Evolutionary conservation across 1,140 invertebrate species (phyloP).

Genomic region (Drosophila nebulosa): DNA sequence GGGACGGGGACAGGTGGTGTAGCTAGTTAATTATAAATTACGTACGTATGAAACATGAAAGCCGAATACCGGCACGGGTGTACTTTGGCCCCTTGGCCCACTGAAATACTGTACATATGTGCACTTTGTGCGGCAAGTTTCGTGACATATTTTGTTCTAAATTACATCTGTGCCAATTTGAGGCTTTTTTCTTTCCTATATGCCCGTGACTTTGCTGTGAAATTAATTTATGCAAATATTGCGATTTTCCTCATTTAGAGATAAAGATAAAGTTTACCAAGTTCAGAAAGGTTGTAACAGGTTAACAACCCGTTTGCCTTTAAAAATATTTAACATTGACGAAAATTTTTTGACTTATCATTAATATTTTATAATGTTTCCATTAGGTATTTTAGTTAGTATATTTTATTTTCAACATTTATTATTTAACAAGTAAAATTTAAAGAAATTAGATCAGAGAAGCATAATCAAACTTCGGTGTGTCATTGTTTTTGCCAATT

Average conservation of each 20-base stretch:
- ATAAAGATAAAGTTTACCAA: no score
- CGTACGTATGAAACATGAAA: slow-evolving; percentile 24
- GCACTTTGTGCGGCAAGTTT: slow-evolving; percentile 35
- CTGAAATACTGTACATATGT: background rate
- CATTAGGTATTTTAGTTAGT: no score
- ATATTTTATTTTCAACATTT: no score
- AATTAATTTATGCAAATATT: no score
- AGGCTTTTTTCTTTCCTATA: background rate
- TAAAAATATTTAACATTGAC: no score
- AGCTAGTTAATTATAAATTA: slow-evolving; percentile 64
- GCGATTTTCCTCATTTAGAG: no score
- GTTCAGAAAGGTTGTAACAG: no score
- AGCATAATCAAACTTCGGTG: background rate
- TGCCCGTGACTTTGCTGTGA: no score
- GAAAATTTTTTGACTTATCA: no score
- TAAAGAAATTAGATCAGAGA: background rate
- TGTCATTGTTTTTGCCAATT: background rate
- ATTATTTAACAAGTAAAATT: no score
- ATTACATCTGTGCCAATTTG: background rate
- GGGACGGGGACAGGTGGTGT: background rate
- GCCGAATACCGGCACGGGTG: slow-evolving; percentile 9
- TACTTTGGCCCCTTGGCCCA: background rate
- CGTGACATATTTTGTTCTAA: slow-evolving; percentile 22
- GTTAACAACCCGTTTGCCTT: no score
- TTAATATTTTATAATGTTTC: no score